A percentile compares a stretch with the other conserved stretches of the same genome.
These are phyloP conservation scores for Poicephalus gulielmi DNA, from an alignment of 2,113 vertebrate genomes.

Conservation along the genomic window DNA sequence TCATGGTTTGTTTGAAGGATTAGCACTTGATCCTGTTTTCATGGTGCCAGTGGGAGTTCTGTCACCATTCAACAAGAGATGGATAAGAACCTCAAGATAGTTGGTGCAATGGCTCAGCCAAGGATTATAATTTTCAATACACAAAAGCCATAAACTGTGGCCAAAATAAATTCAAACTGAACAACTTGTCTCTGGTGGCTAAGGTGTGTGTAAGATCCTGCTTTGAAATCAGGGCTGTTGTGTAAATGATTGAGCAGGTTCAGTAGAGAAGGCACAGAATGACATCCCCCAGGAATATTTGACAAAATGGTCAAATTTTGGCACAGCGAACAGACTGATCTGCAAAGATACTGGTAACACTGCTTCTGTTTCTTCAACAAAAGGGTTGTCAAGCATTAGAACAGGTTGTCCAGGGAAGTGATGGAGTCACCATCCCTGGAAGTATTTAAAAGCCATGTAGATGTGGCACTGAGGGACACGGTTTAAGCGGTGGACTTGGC, in stretches of 20 bases:
- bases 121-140: neutral
- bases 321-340: neutral
- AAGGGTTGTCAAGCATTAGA: neutral
- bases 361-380: neutral
- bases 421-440: neutral
- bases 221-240: neutral
- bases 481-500: neutral
- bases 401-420: neutral
- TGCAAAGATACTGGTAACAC: neutral
- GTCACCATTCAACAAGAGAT: neutral
- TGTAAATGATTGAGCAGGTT: neutral
- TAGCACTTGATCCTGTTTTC: slow-evolving; percentile 34
- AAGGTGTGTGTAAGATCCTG: neutral
- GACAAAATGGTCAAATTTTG: neutral
- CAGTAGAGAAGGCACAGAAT: neutral
- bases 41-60: neutral
- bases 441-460: neutral
- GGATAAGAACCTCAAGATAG: neutral
- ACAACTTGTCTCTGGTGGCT: neutral
- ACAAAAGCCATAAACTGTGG: neutral
- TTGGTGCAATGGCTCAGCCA: neutral
- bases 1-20: neutral
- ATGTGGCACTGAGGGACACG: neutral
- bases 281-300: neutral
- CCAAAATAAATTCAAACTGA: slow-evolving; percentile 25